Evolutionary conservation across 2,888 invertebrate species (phyloP), one percentile per base, ranked within the genome.

Genomic region (Drosophila demipolita): DNA sequence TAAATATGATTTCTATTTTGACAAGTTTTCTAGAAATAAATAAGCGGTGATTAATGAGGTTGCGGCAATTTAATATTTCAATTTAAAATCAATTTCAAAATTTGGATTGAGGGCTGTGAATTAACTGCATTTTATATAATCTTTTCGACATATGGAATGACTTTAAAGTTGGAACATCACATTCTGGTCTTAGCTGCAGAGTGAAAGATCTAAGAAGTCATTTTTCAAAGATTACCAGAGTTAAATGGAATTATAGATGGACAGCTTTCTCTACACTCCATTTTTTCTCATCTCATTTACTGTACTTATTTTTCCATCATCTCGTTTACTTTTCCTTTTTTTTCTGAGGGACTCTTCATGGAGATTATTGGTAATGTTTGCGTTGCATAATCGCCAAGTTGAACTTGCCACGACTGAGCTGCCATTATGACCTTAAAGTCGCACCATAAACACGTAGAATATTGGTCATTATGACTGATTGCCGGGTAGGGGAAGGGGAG

Each of bases 361-460:
- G 29, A 33, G 42, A 69, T 32, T 69, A 49, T 70, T 60, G 32
- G n/a, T 15, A 29, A 55, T 55, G 12, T 26, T 15, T 17, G 42
- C 40, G 11, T 49, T 58, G 29, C 35, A 29, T 17, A 20, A 75
- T 52, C 29, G 40, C 12, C 26, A 8, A 15, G 48, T 33, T 40
- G 40, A 1, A 38, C 40, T 40, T 42, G 35, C 15, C 32, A 38
- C 11, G 33, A 15, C 6, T 38, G 12, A 45, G 32, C 29, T n/a
- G 32, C 32, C 32, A 15, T 65, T 55, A 49, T 42, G 38, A 20
- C 38, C 33, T 63, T 66, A 67, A 72, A 74, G 81, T 50, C 32
- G 53, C 26, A 50, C 40, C 68, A 72, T 82, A 85, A 83, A 73
- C 82, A 66, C 66, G 80, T 71, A 72, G 60, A 71, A 79, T 70